A percentile compares a stretch with the other conserved stretches of the same genome.
Evolutionary conservation across 2,797 vertebrate species (phyloP).

Genomic region (Cheirogaleus major): DNA sequence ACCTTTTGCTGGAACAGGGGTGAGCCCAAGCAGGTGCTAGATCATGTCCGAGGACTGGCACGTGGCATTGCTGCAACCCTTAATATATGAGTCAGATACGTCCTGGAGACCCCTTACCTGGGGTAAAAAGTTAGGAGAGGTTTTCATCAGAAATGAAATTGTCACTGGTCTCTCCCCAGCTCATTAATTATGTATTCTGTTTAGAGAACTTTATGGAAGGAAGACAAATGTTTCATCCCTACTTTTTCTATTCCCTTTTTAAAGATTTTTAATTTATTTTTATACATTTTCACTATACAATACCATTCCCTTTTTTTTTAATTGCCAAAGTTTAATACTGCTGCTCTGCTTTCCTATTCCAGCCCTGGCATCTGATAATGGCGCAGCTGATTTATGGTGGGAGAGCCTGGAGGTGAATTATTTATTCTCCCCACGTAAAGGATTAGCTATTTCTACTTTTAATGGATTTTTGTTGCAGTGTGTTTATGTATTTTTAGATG

Average conservation of each 20-base stretch:
- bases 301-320: slow-evolving; percentile 28
- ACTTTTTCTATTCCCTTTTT: slow-evolving; percentile 56
- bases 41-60: neutral
- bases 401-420: slow-evolving; percentile 71
- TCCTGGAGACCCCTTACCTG: neutral
- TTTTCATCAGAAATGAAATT: slow-evolving; percentile 35
- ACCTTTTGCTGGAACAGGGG: neutral
- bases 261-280: neutral
- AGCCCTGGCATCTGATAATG: slow-evolving; percentile 62
- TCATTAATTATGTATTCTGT: slow-evolving; percentile 37
- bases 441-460: slow-evolving; percentile 81
- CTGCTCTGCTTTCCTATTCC: slow-evolving; percentile 68
- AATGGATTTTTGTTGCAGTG: slow-evolving; percentile 76
- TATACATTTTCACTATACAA: neutral
- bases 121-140: slow-evolving; percentile 18
- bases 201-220: slow-evolving; percentile 26
- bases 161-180: neutral
- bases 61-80: neutral
- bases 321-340: slow-evolving; percentile 69
- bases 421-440: slow-evolving; percentile 77
- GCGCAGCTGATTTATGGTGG: slow-evolving; percentile 69
- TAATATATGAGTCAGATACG: neutral
- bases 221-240: slow-evolving; percentile 57
- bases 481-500: slow-evolving; percentile 75
- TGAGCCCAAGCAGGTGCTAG: neutral